Evolutionary conservation across 2,888 invertebrate genomes (phyloP), one percentile per base, ranked within the genome.

Genomic region (Ligdia adustata): DNA sequence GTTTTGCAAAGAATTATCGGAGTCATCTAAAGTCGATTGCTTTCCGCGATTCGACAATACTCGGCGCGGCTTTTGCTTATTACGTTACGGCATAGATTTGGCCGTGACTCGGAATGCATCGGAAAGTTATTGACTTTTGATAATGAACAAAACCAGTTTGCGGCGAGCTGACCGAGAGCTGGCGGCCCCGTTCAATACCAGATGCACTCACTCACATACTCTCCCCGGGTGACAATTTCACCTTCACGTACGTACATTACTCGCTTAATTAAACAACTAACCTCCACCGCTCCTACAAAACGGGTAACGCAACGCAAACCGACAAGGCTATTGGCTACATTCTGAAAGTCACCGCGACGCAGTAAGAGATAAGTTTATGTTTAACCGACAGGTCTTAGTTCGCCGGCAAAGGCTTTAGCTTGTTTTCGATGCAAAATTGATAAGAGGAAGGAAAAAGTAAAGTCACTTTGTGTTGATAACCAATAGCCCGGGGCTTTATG

Each of bases 101-200:
- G 79, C 89, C 89, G 63, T 89, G 88, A 88, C 85, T 88, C 72
- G 76, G 74, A 79, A 83, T 85, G 86, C 83, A 84, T 86, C 87
- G 74, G 83, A 88, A 87, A 89, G 89, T 89, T 90, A 90, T 90
- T 90, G 89, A 90, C 89, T 89, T 88, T 89, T 89, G 89, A 83
- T 89, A 87, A 89, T 90, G 89, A 74, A 73, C 60, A 28, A 82
- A 90, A 90, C 89, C 85, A 79, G 89, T 90, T 89, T 86, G 78
- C 42, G 42, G 48, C 69, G 61, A 70, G 72, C 79, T 89, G 88
- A 87, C 89, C 88, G 84, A 82, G 80, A 82, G 83, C 71, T 68
- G 69, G 64, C 79, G 84, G 78, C 88, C 88, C 70, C 82, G 82
- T 83, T 88, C 81, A 82, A 82, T 85, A 87, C 75, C 82, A 82